Percentiles rank a stretch among this genome's conserved stretches.
Evolutionary conservation across 2,797 vertebrate genomes (phyloP).

Genomic region (Halcyon smyrnensis): DNA sequence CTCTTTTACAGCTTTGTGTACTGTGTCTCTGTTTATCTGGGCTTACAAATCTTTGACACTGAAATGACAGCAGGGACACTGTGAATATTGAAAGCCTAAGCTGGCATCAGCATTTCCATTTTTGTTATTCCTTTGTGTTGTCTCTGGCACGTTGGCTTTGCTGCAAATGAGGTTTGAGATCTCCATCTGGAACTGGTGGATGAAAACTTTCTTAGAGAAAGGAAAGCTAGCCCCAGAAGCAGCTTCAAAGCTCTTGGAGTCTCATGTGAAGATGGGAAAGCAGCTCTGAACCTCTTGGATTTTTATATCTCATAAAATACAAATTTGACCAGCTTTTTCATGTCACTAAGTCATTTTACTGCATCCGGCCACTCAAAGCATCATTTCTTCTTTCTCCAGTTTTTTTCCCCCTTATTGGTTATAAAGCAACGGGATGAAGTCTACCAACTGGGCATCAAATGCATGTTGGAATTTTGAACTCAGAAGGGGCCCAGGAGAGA

Average conservation of each 20-base stretch:
- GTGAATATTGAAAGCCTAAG: conserved; percentile 5
- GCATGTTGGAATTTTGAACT: not conserved
- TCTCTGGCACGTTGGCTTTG: not conserved
- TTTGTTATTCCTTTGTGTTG: not conserved
- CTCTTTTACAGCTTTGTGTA: not conserved
- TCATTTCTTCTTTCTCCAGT: not conserved
- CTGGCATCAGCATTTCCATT: not conserved
- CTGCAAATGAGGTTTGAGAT: conserved; percentile 16
- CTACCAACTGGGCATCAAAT: not conserved
- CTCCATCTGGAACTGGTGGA: conserved; percentile 28
- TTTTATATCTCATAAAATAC: not conserved
- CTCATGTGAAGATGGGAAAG: not conserved
- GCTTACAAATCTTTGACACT: not conserved
- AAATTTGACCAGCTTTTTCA: not conserved
- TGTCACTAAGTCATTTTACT: not conserved
- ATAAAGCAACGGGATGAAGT: not conserved
- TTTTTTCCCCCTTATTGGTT: not conserved
- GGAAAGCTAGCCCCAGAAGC: not conserved
- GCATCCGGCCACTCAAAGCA: not conserved
- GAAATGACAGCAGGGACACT: not conserved
- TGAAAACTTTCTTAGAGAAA: conserved; percentile 13
- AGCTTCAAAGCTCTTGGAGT: not conserved
- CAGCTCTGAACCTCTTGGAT: not conserved
- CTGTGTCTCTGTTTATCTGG: not conserved
- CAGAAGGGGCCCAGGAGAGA: not conserved